Base-by-base conservation (phyloP, 2,888 invertebrate genomes). In the Matsumyia berberina region DNA sequence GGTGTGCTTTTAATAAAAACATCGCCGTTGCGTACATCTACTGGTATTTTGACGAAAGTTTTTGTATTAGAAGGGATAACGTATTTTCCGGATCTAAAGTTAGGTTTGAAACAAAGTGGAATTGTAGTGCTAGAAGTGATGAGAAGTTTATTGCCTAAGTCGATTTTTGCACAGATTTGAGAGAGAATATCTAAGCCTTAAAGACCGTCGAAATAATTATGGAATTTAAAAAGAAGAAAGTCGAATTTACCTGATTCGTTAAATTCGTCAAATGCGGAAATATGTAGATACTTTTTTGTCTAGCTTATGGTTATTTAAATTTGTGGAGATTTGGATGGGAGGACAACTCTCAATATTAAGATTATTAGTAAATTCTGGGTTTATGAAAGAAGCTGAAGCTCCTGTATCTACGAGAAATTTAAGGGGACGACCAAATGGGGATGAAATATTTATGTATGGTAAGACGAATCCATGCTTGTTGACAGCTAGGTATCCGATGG, bases 151-250 rank as follows among this genome's bases (percentile, higher is more conserved):
- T 53, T 53, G 5, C 4, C 15, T n/a, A 39, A 9, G 4, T 64
- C 53, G 12, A 44, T 64, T 24, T 24, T 24, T 24, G 24, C 24
- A 24, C 24, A 24, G 24, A 24, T 24, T 24, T 24, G 24, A 24
- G 24, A 24, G 24, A 24, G 24, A 24, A 24, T 24, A 24, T 24
- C 24, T 24, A 24, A 15, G 12, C 58, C 46, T 24, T 55, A 31
- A 12, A 72, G 53, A 12, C 82, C 82, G 35, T 83, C 76, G 24
- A 86, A 83, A 31, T 79, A 83, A 9, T 62, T 72, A 33, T 80
- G 80, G 31, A 83, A 86, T 35, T 73, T 67, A 17, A 86, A 83
- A 12, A 86, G 11, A n/a, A 83, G 55, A n/a, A 79, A 72, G 15
- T 51, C 44, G 17, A 79, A 46, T 42, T 55, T 53, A 5, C 72